Evolutionary conservation across 2,797 vertebrate genomes (phyloP).

Genomic region (Leucoraja ocellata): DNA sequence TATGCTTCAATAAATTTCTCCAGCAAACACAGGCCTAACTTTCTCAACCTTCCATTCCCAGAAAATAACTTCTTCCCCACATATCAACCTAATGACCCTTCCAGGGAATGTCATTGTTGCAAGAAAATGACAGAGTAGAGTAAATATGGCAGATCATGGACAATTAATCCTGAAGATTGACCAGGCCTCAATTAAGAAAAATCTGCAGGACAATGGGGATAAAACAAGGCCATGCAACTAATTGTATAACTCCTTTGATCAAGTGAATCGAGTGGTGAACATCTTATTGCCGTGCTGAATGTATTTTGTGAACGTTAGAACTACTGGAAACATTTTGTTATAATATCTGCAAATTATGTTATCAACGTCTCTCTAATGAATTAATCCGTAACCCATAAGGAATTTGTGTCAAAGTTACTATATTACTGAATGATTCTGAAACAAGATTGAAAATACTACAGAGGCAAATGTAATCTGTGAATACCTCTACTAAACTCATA

Average conservation of each 20-base stretch:
- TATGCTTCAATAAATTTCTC: too few species aligned
- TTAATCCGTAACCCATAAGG: not conserved
- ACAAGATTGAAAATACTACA: not conserved
- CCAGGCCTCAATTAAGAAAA: too few species aligned
- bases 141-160: too few species aligned
- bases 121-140: too few species aligned
- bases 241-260: not conserved
- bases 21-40: too few species aligned
- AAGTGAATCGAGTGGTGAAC: not conserved
- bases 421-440: not conserved
- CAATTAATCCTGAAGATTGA: too few species aligned
- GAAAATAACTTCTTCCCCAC: too few species aligned
- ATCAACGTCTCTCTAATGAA: not conserved
- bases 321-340: not conserved
- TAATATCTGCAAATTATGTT: not conserved
- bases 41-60: too few species aligned
- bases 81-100: too few species aligned
- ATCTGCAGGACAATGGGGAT: not conserved
- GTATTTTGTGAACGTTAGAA: not conserved
- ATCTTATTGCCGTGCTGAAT: not conserved
- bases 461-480: not conserved
- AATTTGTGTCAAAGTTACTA: not conserved
- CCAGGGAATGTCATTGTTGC: too few species aligned
- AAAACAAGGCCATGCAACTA: not conserved
- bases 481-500: not conserved